Conservation (phyloP, 2,797 vertebrate species). For the Sebastes dallii region DNA sequence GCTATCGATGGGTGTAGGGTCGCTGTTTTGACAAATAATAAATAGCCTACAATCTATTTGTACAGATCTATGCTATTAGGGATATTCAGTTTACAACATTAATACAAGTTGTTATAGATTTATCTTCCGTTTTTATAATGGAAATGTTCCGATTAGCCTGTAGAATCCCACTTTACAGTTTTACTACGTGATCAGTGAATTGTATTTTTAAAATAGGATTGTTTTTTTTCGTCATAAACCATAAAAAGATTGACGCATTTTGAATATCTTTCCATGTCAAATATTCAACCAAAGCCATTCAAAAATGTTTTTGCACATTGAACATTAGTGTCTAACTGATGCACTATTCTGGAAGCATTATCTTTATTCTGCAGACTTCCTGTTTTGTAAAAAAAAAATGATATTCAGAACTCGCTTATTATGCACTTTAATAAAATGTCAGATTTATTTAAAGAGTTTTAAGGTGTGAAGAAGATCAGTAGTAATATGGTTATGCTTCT, state of each 20-base stretch:
- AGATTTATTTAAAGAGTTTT: neutral
- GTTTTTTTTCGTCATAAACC: neutral
- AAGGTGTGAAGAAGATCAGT: no score
- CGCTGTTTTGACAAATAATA: neutral
- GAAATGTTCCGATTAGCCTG: neutral
- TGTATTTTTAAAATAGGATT: neutral
- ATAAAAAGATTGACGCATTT: neutral
- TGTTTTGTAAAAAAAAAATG: neutral
- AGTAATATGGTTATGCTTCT: neutral
- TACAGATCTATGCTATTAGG: neutral
- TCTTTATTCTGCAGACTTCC: neutral
- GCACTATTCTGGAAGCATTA: neutral
- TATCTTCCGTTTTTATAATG: neutral
- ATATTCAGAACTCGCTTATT: neutral
- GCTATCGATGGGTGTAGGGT: neutral
- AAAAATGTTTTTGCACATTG: slow-evolving; percentile 37
- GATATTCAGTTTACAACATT: neutral
- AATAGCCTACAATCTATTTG: neutral
- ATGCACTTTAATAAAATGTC: slow-evolving; percentile 39
- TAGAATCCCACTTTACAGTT: neutral
- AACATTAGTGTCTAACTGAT: neutral
- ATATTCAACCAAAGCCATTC: slow-evolving; percentile 20
- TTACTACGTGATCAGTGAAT: neutral
- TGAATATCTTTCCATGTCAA: neutral
- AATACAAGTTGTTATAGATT: neutral